Evolutionary conservation across 2,888 invertebrate species (phyloP), one percentile per base, ranked within the genome.

Genomic region (Thecocarcelia acutangulata): DNA sequence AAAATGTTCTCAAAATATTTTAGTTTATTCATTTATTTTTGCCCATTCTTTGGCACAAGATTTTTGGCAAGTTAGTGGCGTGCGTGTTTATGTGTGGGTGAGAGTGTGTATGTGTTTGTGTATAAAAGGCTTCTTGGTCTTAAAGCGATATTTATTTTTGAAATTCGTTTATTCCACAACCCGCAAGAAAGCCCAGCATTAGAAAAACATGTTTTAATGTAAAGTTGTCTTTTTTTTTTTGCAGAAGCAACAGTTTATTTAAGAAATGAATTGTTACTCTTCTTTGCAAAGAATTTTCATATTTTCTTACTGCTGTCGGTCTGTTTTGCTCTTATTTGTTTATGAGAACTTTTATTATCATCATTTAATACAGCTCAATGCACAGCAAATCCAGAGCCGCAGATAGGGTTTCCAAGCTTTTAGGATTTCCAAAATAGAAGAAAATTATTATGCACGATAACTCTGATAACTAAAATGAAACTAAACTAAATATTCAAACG

Each of bases 231-330:
- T n/a, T n/a, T n/a, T n/a, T 33, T 33, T 9, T 33, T 33, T 56
- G 61, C 5, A 68, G 83, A 82, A 83, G 84, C 85, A 85, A 85
- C 85, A 85, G 85, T 85, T 85, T 84, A 83, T 84, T 85, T 84
- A 80, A 66, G 48, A 74, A 76, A 76, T 84, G 82, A 80, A 72
- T 75, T 73, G 80, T 83, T 74, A 82, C 80, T 83, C 76, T 68
- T 56, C 66, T 75, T 59, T 69, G 24, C 52, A 40, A 78, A 17
- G 21, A 58, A 28, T 69, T 66, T 63, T 79, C 52, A 33, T 58
- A 58, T 48, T 74, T 66, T 59, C 61, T 54, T 12, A 24, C n/a
- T n/a, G n/a, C n/a, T n/a, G n/a, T n/a, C n/a, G n/a, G n/a, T n/a
- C n/a, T n/a, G n/a, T n/a, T 42, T 40, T 50, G 17, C 19, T 80